Percentiles rank a stretch among this genome's conserved stretches.
These are phyloP conservation scores for Hirundichthys speculiger DNA, from an alignment of 2,113 vertebrate genomes.

Conservation along the genomic window DNA sequence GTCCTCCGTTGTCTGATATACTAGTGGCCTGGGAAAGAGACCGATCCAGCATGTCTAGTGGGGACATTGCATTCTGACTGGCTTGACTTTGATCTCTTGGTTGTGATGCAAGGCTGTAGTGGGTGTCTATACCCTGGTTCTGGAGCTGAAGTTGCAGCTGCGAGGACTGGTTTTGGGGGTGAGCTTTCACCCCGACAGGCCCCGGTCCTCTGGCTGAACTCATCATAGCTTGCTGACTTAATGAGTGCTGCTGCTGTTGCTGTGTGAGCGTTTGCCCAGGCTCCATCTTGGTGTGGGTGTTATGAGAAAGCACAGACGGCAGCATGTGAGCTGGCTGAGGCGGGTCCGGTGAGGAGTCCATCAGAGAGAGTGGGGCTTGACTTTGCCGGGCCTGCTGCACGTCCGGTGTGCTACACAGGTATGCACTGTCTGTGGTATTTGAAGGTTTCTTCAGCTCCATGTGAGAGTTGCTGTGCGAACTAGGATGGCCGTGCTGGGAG, in stretches of 20 bases:
- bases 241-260: slow-evolving; percentile 55
- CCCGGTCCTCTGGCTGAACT: slow-evolving; percentile 53
- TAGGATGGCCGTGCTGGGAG: slow-evolving; percentile 65
- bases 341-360: slow-evolving; percentile 79
- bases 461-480: slow-evolving; percentile 69
- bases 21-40: slow-evolving; percentile 72
- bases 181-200: slow-evolving; percentile 59
- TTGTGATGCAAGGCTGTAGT: slow-evolving; percentile 76
- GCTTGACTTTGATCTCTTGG: slow-evolving; percentile 74
- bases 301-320: slow-evolving; percentile 87
- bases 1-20: slow-evolving; percentile 58
- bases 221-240: slow-evolving; percentile 80
- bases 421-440: slow-evolving; percentile 76
- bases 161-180: slow-evolving; percentile 76
- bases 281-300: slow-evolving; percentile 80
- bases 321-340: slow-evolving; percentile 81
- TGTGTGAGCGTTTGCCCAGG: slow-evolving; percentile 53
- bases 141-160: slow-evolving; percentile 84
- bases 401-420: slow-evolving; percentile 77
- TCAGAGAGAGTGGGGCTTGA: slow-evolving; percentile 75
- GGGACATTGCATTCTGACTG: slow-evolving; percentile 76
- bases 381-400: slow-evolving; percentile 71
- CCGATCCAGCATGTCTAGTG: slow-evolving; percentile 75
- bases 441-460: slow-evolving; percentile 78
- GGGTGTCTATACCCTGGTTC: slow-evolving; percentile 82